Conservation (phyloP, 1,140 invertebrate genomes). For the Cotesia typhae region DNA sequence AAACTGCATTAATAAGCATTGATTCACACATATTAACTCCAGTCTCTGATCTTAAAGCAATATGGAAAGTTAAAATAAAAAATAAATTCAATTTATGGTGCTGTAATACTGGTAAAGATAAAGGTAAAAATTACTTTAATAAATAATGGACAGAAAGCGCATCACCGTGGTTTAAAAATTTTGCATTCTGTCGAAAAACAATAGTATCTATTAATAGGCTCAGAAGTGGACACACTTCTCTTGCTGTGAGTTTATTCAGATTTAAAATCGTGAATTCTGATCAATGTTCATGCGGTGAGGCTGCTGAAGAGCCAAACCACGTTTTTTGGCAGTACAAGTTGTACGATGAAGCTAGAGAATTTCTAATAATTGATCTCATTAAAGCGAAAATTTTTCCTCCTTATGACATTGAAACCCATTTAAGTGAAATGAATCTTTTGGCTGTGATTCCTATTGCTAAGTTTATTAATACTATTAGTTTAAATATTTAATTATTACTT, state of each 20-base stretch:
- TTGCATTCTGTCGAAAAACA: constrained; percentile 24
- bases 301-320: too few species aligned
- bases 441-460: too few species aligned
- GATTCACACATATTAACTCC: constrained; percentile 22
- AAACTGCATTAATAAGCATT: neutral
- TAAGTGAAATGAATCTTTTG: too few species aligned
- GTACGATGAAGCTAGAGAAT: too few species aligned
- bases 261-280: constrained; percentile 35
- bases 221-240: constrained; percentile 37
- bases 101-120: neutral
- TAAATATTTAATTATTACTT: too few species aligned
- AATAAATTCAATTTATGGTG: constrained; percentile 18
- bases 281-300: constrained; percentile 32
- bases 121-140: constrained; percentile 23
- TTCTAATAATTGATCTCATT: too few species aligned
- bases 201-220: constrained; percentile 37
- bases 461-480: too few species aligned
- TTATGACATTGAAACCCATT: too few species aligned
- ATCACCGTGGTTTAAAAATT: constrained; percentile 32
- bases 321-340: too few species aligned
- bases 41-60: constrained; percentile 6
- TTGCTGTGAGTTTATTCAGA: constrained; percentile 28
- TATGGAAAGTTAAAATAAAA: constrained; percentile 3
- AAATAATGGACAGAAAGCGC: neutral
- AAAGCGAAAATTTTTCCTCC: too few species aligned